These are phyloP conservation scores for Benitochromis conjunctus DNA, from an alignment of 2,113 vertebrate species.

Conservation along the genomic window DNA sequence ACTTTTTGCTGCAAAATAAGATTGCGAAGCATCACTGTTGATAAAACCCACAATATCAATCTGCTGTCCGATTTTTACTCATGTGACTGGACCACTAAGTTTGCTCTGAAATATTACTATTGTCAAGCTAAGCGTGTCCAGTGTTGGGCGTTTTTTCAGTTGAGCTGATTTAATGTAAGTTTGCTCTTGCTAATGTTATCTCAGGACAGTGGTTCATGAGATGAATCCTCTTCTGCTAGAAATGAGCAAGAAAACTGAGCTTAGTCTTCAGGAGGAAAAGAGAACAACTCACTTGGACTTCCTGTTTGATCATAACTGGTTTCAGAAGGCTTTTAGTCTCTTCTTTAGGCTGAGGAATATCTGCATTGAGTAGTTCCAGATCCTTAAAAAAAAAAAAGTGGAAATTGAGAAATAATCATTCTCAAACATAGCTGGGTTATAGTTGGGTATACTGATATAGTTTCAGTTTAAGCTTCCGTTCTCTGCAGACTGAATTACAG, in stretches of 20 bases:
- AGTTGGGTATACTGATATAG: not conserved
- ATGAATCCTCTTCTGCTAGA: not conserved
- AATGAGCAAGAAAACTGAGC: not conserved
- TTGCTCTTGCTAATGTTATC: too few relatives aligned
- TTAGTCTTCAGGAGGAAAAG: not conserved
- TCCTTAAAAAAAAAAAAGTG: constrained; percentile 27
- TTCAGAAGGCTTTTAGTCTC: not conserved
- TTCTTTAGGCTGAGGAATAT: not conserved
- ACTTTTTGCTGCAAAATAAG: too few relatives aligned
- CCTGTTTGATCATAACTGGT: constrained; percentile 40
- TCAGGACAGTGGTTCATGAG: too few relatives aligned
- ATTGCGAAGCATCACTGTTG: not conserved
- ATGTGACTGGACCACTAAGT: not conserved
- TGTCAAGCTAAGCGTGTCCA: not conserved
- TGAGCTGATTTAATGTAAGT: not conserved
- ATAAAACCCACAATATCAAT: not conserved
- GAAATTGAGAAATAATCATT: not conserved
- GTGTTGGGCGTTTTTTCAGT: not conserved
- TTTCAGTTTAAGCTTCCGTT: not conserved
- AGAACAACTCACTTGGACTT: constrained; percentile 51
- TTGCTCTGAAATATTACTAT: not conserved
- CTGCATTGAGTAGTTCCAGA: constrained; percentile 15
- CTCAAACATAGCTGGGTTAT: not conserved
- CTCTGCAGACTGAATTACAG: not conserved
- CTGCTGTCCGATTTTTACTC: not conserved